Conservation (phyloP, 1,140 invertebrate species). For the Uloborus diversus region DNA sequence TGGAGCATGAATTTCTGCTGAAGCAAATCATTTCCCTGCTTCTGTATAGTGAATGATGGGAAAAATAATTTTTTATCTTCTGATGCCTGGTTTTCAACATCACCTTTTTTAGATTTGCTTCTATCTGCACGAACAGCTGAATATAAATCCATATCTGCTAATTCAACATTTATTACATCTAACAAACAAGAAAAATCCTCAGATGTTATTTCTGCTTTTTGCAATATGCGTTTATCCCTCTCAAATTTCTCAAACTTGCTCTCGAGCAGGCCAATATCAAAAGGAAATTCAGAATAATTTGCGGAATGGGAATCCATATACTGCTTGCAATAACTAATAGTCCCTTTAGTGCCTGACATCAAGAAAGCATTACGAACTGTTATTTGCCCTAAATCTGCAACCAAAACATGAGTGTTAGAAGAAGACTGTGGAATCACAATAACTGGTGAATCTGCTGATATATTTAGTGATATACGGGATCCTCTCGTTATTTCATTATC, state of each 20-base stretch:
- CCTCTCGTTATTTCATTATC: constrained; percentile 61
- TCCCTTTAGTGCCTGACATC: constrained; percentile 5
- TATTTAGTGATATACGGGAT: constrained; percentile 73
- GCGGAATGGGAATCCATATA: not conserved
- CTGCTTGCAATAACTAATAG: constrained; percentile 40
- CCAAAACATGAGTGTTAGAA: constrained; percentile 78
- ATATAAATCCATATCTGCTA: constrained; percentile 85
- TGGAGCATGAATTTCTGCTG: constrained; percentile 82
- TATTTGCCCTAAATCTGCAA: constrained; percentile 84
- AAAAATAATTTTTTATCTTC: constrained; percentile 25
- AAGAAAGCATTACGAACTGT: constrained; percentile 77
- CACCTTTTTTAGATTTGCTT: not conserved
- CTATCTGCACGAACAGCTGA: constrained; percentile 67
- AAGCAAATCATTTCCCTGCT: constrained; percentile 69
- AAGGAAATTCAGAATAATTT: not conserved
- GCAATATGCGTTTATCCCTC: not conserved
- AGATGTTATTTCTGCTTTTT: not conserved
- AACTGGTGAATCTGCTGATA: constrained; percentile 82
- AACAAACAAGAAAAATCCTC: constrained; percentile 68
- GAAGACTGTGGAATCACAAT: constrained; percentile 88
- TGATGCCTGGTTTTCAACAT: not conserved
- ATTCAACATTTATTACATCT: constrained; percentile 79
- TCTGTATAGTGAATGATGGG: constrained; percentile 38
- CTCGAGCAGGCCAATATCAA: not conserved
- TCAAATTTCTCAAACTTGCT: not conserved